Conservation (phyloP, 2,797 vertebrate genomes). For the Apodemus agrarius region DNA sequence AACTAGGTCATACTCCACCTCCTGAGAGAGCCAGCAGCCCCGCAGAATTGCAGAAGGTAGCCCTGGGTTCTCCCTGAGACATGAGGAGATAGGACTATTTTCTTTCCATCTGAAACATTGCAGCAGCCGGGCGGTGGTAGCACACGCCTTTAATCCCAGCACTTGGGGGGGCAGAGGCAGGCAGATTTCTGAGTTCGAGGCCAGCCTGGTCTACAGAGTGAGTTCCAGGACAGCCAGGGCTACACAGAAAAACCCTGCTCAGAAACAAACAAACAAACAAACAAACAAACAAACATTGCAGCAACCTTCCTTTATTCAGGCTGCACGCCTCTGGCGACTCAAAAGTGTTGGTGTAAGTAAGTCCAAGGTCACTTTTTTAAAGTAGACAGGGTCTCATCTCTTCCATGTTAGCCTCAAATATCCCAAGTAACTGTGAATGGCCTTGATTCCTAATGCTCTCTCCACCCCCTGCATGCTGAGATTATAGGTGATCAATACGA, state of each 20-base stretch:
- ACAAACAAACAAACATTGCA: background rate
- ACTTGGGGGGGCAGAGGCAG: too few relatives aligned
- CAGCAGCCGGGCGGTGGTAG: too few relatives aligned
- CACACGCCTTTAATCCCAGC: too few relatives aligned
- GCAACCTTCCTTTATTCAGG: conserved; percentile 22
- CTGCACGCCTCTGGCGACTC: conserved; percentile 33
- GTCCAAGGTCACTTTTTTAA: conserved; percentile 5
- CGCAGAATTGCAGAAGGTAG: conserved; percentile 20
- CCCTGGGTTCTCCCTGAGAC: conserved; percentile 38
- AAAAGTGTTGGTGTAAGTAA: background rate
- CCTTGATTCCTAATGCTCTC: background rate
- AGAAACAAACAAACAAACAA: too few relatives aligned
- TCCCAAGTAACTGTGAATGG: background rate
- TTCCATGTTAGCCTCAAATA: background rate
- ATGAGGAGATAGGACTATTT: conserved; percentile 20
- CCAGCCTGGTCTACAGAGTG: too few relatives aligned
- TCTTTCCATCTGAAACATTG: conserved; percentile 8
- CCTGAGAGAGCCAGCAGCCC: conserved; percentile 9
- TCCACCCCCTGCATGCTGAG: background rate
- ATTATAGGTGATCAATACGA: background rate
- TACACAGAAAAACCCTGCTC: too few relatives aligned
- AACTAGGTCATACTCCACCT: conserved; percentile 44
- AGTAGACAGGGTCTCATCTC: background rate
- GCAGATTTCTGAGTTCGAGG: too few relatives aligned
- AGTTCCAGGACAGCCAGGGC: too few relatives aligned